Evolutionary conservation across 2,113 vertebrate genomes (phyloP), one percentile per base, ranked within the genome.

Genomic region (Xiphophorus hellerii): DNA sequence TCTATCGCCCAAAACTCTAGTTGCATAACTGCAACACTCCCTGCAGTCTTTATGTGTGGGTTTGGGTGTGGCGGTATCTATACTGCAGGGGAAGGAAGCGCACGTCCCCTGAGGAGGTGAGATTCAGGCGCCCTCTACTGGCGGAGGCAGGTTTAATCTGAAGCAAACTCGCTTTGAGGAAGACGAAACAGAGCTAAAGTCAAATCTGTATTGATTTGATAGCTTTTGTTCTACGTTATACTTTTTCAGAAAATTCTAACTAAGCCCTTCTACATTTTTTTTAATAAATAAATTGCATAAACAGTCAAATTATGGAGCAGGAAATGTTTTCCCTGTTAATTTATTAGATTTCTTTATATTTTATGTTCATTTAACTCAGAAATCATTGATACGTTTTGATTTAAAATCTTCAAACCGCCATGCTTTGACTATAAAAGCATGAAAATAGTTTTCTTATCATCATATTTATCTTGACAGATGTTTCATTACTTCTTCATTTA

Each of bases 121-220:
- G 74, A 80, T 83, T 86, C 71, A 77, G 84, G 83, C 28, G 86
- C 90, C 90, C 88, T 78, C 91, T 86, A 86, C 90, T 92, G 91
- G 90, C n/a, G 27, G 86, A 62, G 60, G 51, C 51, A 58, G 51
- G 25, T 58, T 58, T 9, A 54, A 58, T n/a, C 22, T 58, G 3
- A 58, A 10, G 51, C 25, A 8, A 7, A n/a, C 25, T 25, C 10
- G 2, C 51, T 25, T 20, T 25, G 20, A 58, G 25, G 20, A 6
- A 11, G 51, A 58, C 25, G 3, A 58, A 9, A 48, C 7, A 7
- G 17, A 48, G 15, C 44, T 20, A 48, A 20, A 48, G 17, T 20
- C 15, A 48, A 17, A 58, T 10, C 22, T 58, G 22, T 25, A 3
- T 25, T n/a, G 25, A 58, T 54, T 25, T 54, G 51, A 51, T 5